Evolutionary conservation across 2,113 vertebrate species (phyloP).

Genomic region (Dipodomys spectabilis): DNA sequence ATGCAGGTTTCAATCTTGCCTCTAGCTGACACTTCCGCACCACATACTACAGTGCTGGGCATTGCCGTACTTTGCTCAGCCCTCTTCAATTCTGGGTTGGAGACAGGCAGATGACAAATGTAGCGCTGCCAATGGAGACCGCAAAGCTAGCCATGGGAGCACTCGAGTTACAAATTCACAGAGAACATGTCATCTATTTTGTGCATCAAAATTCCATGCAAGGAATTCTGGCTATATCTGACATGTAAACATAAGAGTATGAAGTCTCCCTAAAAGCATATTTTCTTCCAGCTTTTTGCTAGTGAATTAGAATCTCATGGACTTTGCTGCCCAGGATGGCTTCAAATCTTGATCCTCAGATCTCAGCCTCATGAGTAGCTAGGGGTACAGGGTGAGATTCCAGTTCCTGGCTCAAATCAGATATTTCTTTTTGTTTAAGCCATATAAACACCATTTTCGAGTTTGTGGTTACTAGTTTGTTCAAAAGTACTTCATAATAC

Average conservation of each 20-base stretch:
- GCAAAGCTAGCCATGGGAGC: background rate
- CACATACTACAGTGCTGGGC: background rate
- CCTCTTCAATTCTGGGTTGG: background rate
- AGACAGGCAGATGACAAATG: background rate
- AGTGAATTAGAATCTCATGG: too few relatives aligned
- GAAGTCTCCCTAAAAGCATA: constrained; percentile 12
- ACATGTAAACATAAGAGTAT: background rate
- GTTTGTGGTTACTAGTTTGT: background rate
- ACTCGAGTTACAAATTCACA: background rate
- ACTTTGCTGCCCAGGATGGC: too few relatives aligned
- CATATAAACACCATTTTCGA: background rate
- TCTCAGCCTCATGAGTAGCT: too few relatives aligned
- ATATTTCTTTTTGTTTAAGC: background rate
- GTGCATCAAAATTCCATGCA: background rate
- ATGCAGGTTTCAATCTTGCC: background rate
- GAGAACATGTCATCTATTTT: background rate
- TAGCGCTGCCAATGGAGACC: background rate
- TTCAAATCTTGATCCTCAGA: too few relatives aligned
- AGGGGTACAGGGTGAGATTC: too few relatives aligned
- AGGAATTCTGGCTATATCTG: background rate
- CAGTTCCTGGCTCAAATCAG: too few relatives aligned
- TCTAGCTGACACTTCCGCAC: background rate
- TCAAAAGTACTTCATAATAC: background rate
- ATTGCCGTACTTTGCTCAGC: background rate
- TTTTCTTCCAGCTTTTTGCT: background rate